Evolutionary conservation across 2,888 invertebrate genomes (phyloP).

Genomic region (Pegoplata infirma): DNA sequence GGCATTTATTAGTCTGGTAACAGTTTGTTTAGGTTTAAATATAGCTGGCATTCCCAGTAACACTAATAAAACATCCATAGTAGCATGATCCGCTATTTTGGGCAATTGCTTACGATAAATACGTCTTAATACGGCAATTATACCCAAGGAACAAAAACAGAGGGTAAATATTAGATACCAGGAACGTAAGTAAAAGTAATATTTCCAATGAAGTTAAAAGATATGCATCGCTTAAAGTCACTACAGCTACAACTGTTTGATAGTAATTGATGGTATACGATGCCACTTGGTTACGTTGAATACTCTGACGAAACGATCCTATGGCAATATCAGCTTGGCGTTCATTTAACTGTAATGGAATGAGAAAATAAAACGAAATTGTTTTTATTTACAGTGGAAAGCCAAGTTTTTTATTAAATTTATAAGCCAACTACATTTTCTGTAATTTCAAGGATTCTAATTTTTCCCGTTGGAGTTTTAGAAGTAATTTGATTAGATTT

Average conservation of each 20-base stretch:
- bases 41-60: constrained; percentile 32
- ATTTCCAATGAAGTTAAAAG: constrained; percentile 63
- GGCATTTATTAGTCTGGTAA: constrained; percentile 44
- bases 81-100: not conserved
- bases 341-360: constrained; percentile 58
- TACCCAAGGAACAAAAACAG: not conserved
- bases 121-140: not conserved
- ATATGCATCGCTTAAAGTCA: constrained; percentile 34
- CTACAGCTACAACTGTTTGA: constrained; percentile 57
- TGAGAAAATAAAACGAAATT: no score
- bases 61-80: constrained; percentile 9
- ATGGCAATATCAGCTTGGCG: constrained; percentile 60
- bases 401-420: no score
- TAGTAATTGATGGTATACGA: constrained; percentile 58
- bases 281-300: constrained; percentile 41
- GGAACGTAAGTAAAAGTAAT: constrained; percentile 62
- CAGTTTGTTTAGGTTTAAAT: constrained; percentile 35
- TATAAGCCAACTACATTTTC: no score
- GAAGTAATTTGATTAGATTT: no score
- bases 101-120: not conserved
- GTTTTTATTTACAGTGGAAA: no score
- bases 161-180: constrained; percentile 52
- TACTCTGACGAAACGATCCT: constrained; percentile 62
- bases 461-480: no score
- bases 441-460: no score